phyloP scores from a whole-genome alignment of 2,888 invertebrate genomes.

The Leucophenga montana region DNA sequence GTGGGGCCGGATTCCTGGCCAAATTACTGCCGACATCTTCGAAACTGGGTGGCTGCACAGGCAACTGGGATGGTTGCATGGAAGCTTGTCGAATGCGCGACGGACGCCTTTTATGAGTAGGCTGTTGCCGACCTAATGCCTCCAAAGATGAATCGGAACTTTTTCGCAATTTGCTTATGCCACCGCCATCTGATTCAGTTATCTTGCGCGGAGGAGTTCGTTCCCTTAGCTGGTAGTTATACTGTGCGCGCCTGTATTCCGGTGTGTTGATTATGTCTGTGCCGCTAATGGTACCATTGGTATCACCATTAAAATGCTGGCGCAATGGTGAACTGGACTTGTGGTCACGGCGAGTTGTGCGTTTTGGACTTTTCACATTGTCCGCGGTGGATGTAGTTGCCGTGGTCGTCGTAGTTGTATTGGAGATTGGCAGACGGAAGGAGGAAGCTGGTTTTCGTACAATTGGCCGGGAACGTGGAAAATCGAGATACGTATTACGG shows the following conservation, averaged over 20 bases:
- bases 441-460: conserved; percentile 69
- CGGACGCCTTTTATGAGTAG: conserved; percentile 50
- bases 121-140: conserved; percentile 39
- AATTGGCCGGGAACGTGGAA: conserved; percentile 71
- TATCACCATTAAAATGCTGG: conserved; percentile 22
- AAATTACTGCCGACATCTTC: conserved; percentile 56
- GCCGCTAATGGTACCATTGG: conserved; percentile 20
- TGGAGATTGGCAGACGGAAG: conserved; percentile 66
- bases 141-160: conserved; percentile 54
- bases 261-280: conserved; percentile 67
- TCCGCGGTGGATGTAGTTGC: conserved; percentile 31
- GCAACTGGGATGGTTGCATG: conserved; percentile 46
- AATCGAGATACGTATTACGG: conserved; percentile 69
- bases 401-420: conserved; percentile 40
- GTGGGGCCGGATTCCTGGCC: conserved; percentile 55
- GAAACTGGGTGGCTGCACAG: conserved; percentile 49
- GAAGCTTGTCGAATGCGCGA: conserved; percentile 54
- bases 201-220: conserved; percentile 56
- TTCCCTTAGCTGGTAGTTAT: conserved; percentile 69
- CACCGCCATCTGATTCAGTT: conserved; percentile 38
- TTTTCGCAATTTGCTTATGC: conserved; percentile 45
- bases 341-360: conserved; percentile 45
- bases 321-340: conserved; percentile 49
- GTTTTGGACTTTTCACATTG: conserved; percentile 32
- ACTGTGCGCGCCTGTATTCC: conserved; percentile 71